phyloP scores from a whole-genome alignment of 2,888 invertebrate genomes.

The Myopa testacea region DNA sequence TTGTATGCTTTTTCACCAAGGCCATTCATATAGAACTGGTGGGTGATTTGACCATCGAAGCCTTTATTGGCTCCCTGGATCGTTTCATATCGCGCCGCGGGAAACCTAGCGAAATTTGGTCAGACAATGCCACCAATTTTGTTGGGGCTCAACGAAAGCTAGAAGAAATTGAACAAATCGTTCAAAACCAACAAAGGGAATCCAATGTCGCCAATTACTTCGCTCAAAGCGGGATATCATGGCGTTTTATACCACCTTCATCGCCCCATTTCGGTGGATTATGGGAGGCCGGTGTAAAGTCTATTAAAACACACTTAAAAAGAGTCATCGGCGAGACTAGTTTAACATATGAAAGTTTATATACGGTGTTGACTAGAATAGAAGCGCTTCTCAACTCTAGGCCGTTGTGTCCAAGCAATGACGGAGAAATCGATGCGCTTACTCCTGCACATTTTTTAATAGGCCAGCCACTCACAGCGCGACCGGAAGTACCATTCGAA shows the following conservation, averaged over 20 bases:
- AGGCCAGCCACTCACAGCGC: too few relatives aligned
- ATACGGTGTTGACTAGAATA: conserved; percentile 36
- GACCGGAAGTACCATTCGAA: too few relatives aligned
- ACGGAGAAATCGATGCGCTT: conserved; percentile 29
- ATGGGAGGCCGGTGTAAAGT: conserved; percentile 38
- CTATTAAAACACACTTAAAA: conserved; percentile 31
- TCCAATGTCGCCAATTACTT: too few relatives aligned
- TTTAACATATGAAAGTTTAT: conserved; percentile 37
- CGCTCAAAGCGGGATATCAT: not conserved
- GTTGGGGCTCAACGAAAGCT: too few relatives aligned
- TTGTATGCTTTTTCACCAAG: conserved; percentile 45
- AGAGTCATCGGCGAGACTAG: conserved; percentile 21
- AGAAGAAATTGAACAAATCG: too few relatives aligned
- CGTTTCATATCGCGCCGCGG: conserved; percentile 24
- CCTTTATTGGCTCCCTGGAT: conserved; percentile 29
- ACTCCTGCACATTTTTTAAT: not conserved
- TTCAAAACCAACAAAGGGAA: too few relatives aligned
- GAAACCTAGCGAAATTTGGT: conserved; percentile 38
- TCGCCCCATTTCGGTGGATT: conserved; percentile 34
- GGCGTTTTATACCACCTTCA: conserved; percentile 40
- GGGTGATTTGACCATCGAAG: conserved; percentile 26
- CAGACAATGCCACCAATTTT: conserved; percentile 43
- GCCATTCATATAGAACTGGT: conserved; percentile 41
- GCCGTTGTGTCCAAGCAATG: conserved; percentile 37
- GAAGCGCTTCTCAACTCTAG: conserved; percentile 40